Evolutionary conservation across 2,888 invertebrate species (phyloP).

Genomic region (Cerastis leucographa): DNA sequence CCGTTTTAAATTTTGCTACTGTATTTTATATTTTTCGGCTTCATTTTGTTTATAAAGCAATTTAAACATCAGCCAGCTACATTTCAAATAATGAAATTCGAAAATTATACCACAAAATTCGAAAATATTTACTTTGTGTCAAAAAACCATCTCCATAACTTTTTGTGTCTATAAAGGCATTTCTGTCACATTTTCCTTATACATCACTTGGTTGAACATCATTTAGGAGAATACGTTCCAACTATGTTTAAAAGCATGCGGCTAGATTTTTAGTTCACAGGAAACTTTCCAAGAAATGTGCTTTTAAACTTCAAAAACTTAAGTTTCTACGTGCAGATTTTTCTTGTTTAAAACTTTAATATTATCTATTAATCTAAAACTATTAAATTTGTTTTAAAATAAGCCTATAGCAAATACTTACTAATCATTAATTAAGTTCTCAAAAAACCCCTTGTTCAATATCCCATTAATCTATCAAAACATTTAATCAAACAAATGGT

Average conservation of each 20-base stretch:
- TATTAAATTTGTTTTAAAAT: not conserved
- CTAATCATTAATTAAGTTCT: not conserved
- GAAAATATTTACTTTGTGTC: not conserved
- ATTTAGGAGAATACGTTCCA: not conserved
- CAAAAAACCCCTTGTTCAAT: not conserved
- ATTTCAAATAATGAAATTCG: not conserved
- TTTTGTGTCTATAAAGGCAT: not conserved
- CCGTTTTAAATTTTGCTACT: not conserved
- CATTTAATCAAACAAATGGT: conserved; percentile 39
- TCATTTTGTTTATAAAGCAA: not conserved
- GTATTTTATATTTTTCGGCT: not conserved
- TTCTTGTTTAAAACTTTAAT: not conserved
- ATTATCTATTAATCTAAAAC: not conserved
- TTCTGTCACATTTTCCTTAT: conserved; percentile 28
- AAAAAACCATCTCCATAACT: conserved; percentile 10
- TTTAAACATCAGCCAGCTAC: not conserved
- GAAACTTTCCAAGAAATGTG: conserved; percentile 8
- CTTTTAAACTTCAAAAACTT: not conserved
- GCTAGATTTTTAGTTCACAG: not conserved
- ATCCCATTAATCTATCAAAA: conserved; percentile 14
- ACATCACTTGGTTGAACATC: conserved; percentile 15
- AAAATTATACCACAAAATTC: conserved; percentile 1
- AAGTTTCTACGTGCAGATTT: not conserved
- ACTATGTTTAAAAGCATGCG: conserved; percentile 10
- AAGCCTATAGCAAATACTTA: not conserved